These are phyloP conservation scores for Xylocampa areola DNA, from an alignment of 2,888 invertebrate species.

Conservation along the genomic window DNA sequence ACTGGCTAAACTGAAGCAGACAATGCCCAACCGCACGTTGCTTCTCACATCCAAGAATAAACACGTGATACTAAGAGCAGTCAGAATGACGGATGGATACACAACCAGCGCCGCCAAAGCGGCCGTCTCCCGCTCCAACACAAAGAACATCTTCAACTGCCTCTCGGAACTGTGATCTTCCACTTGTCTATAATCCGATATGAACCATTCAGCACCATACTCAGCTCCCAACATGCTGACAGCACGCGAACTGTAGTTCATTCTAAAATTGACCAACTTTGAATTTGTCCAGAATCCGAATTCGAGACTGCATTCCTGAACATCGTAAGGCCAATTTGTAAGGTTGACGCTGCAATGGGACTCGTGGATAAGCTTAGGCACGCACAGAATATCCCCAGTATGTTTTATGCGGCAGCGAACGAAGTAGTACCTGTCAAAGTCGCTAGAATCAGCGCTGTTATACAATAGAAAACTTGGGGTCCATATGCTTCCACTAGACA, in stretches of 20 bases:
- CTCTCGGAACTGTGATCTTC: conserved; percentile 40
- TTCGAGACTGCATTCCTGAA: conserved; percentile 61
- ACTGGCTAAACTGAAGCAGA: conserved; percentile 63
- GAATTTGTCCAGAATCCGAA: conserved; percentile 39
- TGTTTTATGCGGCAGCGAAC: conserved; percentile 47
- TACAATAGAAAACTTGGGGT: conserved; percentile 55
- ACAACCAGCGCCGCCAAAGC: conserved; percentile 63
- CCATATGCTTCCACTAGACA: conserved; percentile 55
- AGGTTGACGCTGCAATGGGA: conserved; percentile 60
- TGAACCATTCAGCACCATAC: conserved; percentile 68
- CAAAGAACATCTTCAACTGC: conserved; percentile 63
- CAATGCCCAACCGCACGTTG: conserved; percentile 57
- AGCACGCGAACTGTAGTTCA: conserved; percentile 46
- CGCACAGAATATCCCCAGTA: conserved; percentile 56
- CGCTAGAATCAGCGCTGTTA: conserved; percentile 47
- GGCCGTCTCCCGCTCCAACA: conserved; percentile 67
- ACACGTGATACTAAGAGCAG: conserved; percentile 58
- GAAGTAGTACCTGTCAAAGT: conserved; percentile 22
- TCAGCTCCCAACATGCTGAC: conserved; percentile 56
- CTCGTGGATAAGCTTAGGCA: conserved; percentile 9
- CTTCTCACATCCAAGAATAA: conserved; percentile 63
- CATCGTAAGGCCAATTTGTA: conserved; percentile 68
- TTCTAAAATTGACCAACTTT: conserved; percentile 28
- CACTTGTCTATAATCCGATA: conserved; percentile 61
- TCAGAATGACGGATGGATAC: conserved; percentile 63